Evolutionary conservation across 2,888 invertebrate genomes (phyloP).

Genomic region (Phania funesta): DNA sequence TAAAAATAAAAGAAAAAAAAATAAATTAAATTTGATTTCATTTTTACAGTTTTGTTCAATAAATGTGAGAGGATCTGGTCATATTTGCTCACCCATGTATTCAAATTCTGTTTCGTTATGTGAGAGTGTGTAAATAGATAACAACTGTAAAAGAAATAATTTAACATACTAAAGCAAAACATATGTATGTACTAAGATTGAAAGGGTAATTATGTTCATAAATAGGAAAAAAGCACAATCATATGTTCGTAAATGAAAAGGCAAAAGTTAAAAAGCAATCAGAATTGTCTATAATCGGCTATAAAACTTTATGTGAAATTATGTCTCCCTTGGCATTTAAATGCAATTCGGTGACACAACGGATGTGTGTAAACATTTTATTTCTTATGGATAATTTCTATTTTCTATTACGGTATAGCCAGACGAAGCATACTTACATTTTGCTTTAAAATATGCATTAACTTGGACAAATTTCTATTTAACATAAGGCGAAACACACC

Average conservation of each 20-base stretch:
- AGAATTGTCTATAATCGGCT: conserved; percentile 30
- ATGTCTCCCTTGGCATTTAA: not conserved
- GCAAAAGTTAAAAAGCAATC: not conserved
- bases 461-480: too few species aligned
- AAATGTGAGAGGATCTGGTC: conserved; percentile 14
- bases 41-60: not conserved
- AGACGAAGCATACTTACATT: too few species aligned
- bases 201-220: conserved; percentile 23
- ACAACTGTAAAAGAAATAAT: not conserved
- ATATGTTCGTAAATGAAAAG: not conserved
- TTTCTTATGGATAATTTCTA: not conserved
- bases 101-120: not conserved
- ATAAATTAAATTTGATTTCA: too few species aligned
- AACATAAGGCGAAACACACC: too few species aligned
- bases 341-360: not conserved
- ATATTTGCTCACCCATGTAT: not conserved
- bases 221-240: not conserved
- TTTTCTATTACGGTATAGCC: too few species aligned
- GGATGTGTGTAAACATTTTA: not conserved
- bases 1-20: too few species aligned
- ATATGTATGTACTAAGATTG: not conserved
- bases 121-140: not conserved
- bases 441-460: too few species aligned
- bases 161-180: not conserved
- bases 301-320: not conserved